A percentile compares a stretch with the other conserved stretches of the same genome.
phyloP scores from a whole-genome alignment of 2,113 vertebrate genomes.

The Perca flavescens region DNA sequence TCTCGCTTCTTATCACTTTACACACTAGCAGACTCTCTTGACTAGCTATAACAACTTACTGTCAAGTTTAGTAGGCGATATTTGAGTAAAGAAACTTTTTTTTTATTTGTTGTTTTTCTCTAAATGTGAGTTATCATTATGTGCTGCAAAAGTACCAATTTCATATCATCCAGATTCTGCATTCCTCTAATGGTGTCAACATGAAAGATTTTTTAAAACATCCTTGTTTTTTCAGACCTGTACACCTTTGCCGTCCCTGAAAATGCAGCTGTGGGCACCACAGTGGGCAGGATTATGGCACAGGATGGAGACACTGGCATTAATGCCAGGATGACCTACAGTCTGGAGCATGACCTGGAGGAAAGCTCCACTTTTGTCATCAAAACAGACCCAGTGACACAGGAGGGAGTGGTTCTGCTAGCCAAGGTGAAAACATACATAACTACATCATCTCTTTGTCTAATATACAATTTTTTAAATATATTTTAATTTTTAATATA shows the following conservation, averaged over 20 bases:
- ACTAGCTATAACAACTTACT: constrained; percentile 45
- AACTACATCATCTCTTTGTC: not conserved
- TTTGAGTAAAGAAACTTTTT: constrained; percentile 43
- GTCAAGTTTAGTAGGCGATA: constrained; percentile 1
- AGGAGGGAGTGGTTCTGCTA: constrained; percentile 91
- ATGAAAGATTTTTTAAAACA: not conserved
- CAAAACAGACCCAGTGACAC: constrained; percentile 87
- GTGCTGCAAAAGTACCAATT: not conserved
- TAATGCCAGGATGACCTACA: constrained; percentile 93
- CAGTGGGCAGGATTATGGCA: constrained; percentile 89
- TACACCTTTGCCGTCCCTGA: constrained; percentile 90
- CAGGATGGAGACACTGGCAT: constrained; percentile 89
- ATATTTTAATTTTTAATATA: not conserved
- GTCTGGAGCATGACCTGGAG: constrained; percentile 85
- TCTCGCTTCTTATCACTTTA: constrained; percentile 62
- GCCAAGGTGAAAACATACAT: constrained; percentile 86
- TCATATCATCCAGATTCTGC: not conserved
- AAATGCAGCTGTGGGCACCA: constrained; percentile 84
- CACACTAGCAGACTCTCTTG: constrained; percentile 35
- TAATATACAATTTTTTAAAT: not conserved
- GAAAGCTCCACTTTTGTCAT: constrained; percentile 86
- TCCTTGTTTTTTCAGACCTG: constrained; percentile 77
- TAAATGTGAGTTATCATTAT: not conserved
- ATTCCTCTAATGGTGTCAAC: constrained; percentile 12
- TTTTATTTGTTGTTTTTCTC: not conserved